Evolutionary conservation across 2,797 vertebrate genomes (phyloP).

Genomic region (Lacerta agilis): DNA sequence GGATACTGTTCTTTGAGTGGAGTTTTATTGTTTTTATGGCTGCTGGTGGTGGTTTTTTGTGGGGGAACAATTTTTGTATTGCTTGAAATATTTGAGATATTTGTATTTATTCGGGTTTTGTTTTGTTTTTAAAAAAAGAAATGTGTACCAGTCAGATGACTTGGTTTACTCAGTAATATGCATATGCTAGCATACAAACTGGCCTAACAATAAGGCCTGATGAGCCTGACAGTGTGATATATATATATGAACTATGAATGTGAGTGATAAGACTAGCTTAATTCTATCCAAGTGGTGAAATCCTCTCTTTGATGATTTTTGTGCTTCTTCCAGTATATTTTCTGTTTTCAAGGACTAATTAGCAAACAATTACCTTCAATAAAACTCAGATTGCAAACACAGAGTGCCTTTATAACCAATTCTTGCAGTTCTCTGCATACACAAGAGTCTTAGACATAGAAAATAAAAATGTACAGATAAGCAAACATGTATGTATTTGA

Average conservation of each 20-base stretch:
- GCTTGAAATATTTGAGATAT: too few species aligned
- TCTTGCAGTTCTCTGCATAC: background rate
- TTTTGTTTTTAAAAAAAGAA: too few species aligned
- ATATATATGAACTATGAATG: background rate
- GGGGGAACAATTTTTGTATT: too few species aligned
- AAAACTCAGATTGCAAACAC: background rate
- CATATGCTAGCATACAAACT: too few species aligned
- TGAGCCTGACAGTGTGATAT: background rate
- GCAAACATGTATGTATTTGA: constrained; percentile 32
- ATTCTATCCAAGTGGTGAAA: background rate
- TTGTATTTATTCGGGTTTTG: too few species aligned
- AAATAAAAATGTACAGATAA: background rate
- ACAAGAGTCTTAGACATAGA: background rate
- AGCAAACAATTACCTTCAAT: background rate
- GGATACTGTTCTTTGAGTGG: background rate
- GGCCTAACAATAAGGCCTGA: background rate
- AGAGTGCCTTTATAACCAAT: background rate
- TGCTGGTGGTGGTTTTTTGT: too few species aligned
- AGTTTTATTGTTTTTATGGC: too few species aligned
- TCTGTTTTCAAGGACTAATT: background rate
- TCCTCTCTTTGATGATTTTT: background rate
- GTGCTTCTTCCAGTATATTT: background rate
- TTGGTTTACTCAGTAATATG: too few species aligned
- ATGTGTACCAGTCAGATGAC: too few species aligned
- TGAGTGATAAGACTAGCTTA: background rate